Percentiles rank a stretch among this genome's conserved stretches.
Evolutionary conservation across 2,888 invertebrate species (phyloP).

Genomic region (Helleia helle): DNA sequence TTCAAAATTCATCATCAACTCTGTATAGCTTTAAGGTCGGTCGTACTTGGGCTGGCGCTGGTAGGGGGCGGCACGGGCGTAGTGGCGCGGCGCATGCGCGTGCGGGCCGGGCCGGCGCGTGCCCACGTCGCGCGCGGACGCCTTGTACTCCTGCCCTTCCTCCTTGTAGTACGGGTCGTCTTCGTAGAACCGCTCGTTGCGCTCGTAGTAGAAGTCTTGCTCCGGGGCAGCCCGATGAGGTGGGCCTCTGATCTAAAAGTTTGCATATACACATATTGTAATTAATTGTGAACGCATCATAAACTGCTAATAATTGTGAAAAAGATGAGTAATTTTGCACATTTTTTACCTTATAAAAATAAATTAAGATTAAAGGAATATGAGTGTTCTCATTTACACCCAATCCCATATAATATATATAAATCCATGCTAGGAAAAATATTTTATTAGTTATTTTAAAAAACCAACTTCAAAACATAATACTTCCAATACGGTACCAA

Average conservation of each 20-base stretch:
- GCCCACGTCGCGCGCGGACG: conserved; percentile 49
- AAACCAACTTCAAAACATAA: too few species aligned
- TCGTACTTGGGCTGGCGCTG: conserved; percentile 54
- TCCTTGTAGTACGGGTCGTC: conserved; percentile 50
- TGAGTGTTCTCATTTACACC: too few species aligned
- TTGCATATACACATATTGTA: neutral
- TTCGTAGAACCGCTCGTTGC: conserved; percentile 56
- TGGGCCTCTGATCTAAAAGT: conserved; percentile 24
- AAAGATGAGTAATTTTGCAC: too few species aligned
- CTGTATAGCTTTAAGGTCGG: conserved; percentile 5
- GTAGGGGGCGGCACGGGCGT: conserved; percentile 47
- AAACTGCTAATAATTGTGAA: too few species aligned
- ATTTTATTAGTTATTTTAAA: too few species aligned
- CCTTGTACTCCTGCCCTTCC: conserved; percentile 44
- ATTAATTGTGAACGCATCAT: too few species aligned
- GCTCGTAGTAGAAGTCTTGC: conserved; percentile 80
- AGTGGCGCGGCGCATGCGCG: conserved; percentile 27
- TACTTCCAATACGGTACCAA: too few species aligned
- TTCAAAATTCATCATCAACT: neutral
- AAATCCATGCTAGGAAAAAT: too few species aligned
- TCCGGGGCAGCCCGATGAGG: conserved; percentile 76
- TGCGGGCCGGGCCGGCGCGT: conserved; percentile 35
- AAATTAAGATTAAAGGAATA: too few species aligned
- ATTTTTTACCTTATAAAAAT: too few species aligned
- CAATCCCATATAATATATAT: too few species aligned